A percentile compares a stretch with the other conserved stretches of the same genome.
Evolutionary conservation across 2,113 vertebrate genomes (phyloP).

Genomic region (Calyptommatus sinebrachiatus): DNA sequence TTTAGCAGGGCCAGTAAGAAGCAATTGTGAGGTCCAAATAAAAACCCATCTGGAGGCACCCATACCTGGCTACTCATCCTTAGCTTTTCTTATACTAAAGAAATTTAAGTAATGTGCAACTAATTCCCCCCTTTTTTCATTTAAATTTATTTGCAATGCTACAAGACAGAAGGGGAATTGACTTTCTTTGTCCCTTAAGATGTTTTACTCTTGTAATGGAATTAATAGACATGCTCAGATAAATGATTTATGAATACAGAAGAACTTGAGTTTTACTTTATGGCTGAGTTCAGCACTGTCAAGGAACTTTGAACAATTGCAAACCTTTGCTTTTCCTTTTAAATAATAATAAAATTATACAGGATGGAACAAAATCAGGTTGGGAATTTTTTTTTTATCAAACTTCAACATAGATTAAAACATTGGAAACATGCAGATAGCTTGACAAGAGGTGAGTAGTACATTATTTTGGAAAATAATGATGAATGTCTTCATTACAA

Average conservation of each 20-base stretch:
- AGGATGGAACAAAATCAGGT: background rate
- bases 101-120: constrained; percentile 56
- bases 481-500: no score
- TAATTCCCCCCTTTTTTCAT: constrained; percentile 40
- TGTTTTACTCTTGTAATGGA: constrained; percentile 23
- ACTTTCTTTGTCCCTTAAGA: constrained; percentile 31
- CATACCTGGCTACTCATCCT: no score
- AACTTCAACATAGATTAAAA: background rate
- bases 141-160: constrained; percentile 51
- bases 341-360: constrained; percentile 8
- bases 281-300: constrained; percentile 20
- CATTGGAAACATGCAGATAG: no score
- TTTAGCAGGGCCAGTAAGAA: no score
- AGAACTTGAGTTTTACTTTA: constrained; percentile 37
- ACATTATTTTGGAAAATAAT: no score
- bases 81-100: constrained; percentile 38
- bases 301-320: constrained; percentile 6
- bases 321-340: background rate
- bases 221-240: constrained; percentile 58
- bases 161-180: constrained; percentile 44
- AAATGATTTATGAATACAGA: constrained; percentile 34
- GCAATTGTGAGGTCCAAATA: no score
- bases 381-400: background rate
- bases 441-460: no score
- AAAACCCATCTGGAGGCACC: no score